Evolutionary conservation across 2,797 vertebrate genomes (phyloP).

Genomic region (Thaleichthys pacificus): DNA sequence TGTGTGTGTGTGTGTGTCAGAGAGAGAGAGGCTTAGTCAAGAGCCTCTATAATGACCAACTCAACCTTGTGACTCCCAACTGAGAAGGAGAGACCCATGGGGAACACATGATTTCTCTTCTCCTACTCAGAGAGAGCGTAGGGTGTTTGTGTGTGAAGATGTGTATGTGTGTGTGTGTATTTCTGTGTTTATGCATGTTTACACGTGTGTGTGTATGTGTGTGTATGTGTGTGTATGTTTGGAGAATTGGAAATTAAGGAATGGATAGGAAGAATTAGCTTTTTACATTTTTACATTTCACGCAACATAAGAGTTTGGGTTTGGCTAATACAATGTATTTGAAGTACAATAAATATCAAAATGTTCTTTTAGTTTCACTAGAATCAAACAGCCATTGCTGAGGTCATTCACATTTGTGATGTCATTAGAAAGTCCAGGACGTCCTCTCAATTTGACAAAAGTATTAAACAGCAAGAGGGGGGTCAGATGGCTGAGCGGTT

Average conservation of each 20-base stretch:
- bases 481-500: too few species aligned
- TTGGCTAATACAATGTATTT: too few species aligned
- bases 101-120: constrained; percentile 15
- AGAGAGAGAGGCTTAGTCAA: constrained; percentile 58
- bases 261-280: too few species aligned
- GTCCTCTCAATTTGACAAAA: too few species aligned
- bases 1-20: constrained; percentile 4
- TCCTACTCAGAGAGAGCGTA: background rate
- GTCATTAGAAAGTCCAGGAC: too few species aligned
- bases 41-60: constrained; percentile 72
- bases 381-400: too few species aligned
- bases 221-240: constrained; percentile 3
- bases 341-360: too few species aligned
- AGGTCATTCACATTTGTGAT: too few species aligned
- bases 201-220: constrained; percentile 7
- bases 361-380: too few species aligned
- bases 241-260: background rate
- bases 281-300: too few species aligned
- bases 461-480: too few species aligned
- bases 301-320: too few species aligned
- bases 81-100: constrained; percentile 65
- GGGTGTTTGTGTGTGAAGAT: background rate
- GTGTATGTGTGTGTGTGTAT: background rate
- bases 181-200: background rate
- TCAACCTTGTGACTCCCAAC: constrained; percentile 76